Percentiles rank a stretch among this genome's conserved stretches.
Evolutionary conservation across 1,140 invertebrate genomes (phyloP).

Genomic region (Orchesella cincta): DNA sequence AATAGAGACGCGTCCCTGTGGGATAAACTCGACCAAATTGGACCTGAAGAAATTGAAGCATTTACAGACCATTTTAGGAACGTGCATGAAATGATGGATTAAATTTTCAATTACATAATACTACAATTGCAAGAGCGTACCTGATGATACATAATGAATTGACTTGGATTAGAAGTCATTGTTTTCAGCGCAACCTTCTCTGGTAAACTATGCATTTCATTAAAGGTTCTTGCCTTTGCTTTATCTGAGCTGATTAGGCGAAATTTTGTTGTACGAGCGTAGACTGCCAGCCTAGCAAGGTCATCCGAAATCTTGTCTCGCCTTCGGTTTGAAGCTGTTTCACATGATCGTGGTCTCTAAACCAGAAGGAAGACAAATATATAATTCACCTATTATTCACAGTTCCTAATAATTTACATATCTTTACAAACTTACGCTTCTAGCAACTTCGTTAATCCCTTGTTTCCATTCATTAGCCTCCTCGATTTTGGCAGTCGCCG

Average conservation of each 20-base stretch:
- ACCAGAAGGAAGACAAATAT: background rate
- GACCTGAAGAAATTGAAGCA: slow-evolving; percentile 55
- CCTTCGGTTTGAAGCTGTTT: background rate
- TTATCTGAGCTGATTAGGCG: slow-evolving; percentile 66
- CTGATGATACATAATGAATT: slow-evolving; percentile 22
- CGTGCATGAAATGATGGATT: no score
- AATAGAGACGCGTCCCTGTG: slow-evolving; percentile 86
- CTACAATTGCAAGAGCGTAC: background rate
- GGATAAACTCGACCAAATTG: slow-evolving; percentile 91
- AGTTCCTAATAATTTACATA: no score
- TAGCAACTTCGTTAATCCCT: background rate
- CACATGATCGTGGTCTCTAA: background rate
- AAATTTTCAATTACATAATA: no score
- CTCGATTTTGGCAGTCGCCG: background rate
- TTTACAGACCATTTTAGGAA: no score
- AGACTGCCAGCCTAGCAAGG: slow-evolving; percentile 93
- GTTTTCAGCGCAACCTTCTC: slow-evolving; percentile 89
- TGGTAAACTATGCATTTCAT: slow-evolving; percentile 92
- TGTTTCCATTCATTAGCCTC: slow-evolving; percentile 8
- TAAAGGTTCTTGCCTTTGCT: slow-evolving; percentile 62
- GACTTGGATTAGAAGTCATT: slow-evolving; percentile 29
- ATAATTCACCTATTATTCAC: no score
- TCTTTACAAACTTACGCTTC: background rate
- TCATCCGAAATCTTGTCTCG: slow-evolving; percentile 71
- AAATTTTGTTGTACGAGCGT: slow-evolving; percentile 85